A percentile compares a stretch with the other conserved stretches of the same genome.
These are phyloP conservation scores for Smittia sp. DNA, from an alignment of 2,888 invertebrate genomes.

Conservation along the genomic window DNA sequence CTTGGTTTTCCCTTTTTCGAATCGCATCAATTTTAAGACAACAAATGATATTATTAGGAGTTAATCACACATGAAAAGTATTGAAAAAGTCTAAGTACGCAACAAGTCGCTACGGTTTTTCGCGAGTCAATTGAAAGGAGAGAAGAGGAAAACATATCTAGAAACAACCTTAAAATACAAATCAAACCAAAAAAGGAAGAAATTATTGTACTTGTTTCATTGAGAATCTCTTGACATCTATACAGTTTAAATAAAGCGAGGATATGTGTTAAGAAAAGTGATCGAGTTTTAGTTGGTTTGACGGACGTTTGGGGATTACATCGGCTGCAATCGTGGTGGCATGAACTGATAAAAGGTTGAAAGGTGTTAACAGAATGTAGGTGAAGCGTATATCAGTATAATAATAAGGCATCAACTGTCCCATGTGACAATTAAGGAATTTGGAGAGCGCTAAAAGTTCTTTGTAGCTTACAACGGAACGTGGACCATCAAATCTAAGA, in stretches of 20 bases:
- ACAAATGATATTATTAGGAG: constrained; percentile 7
- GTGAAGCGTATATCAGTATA: too few species aligned
- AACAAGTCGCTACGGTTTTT: not conserved
- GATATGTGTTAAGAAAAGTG: constrained; percentile 3
- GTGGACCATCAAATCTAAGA: too few species aligned
- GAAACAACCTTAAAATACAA: not conserved
- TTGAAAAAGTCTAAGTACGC: not conserved
- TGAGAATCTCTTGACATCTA: not conserved
- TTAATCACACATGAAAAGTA: not conserved
- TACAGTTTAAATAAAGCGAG: not conserved
- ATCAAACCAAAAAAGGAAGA: not conserved
- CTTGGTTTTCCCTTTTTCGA: not conserved
- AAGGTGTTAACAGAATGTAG: too few species aligned
- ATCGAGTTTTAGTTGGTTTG: too few species aligned
- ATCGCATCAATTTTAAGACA: not conserved
- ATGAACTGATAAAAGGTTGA: too few species aligned
- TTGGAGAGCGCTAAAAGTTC: too few species aligned
- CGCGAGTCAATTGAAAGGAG: not conserved
- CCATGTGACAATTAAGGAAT: too few species aligned
- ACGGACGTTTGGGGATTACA: too few species aligned
- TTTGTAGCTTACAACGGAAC: too few species aligned
- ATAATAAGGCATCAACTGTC: too few species aligned
- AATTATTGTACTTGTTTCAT: not conserved
- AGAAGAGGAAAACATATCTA: not conserved
- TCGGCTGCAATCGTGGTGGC: too few species aligned